Evolutionary conservation across 2,888 invertebrate genomes (phyloP), one percentile per base, ranked within the genome.

Genomic region (Drosophila phalerata): DNA sequence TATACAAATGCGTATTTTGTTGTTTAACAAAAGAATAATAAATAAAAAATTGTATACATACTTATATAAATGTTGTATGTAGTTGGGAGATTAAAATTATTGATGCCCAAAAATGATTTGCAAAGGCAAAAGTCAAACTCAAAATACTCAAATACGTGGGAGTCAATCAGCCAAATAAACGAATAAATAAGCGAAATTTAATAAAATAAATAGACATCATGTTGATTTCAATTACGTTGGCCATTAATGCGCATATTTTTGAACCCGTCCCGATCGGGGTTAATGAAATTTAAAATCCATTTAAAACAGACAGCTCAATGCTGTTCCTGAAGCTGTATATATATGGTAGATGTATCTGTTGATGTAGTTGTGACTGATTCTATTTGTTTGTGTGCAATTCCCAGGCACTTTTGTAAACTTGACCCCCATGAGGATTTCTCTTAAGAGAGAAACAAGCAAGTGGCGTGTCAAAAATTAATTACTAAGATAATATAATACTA

Each of bases 151-250:
- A 58, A 62, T 69, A 82, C 83, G 86, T 88, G 83, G 88, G 89
- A 84, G 84, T 88, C 83, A 86, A 80, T 86, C 77, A 79, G 56
- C 38, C 62, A 79, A 79, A 61, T 32, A 17, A 57, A 34, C 25
- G 48, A 48, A 56, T 53, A 77, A 75, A 77, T 52, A 73, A 73
- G 61, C 73, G 55, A 84, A 84, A 78, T 81, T 77, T 40, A 58
- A 60, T 61, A 60, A 61, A 60, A 82, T 79, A 85, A 81, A 76
- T 88, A 85, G 86, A 88, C 86, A 85, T 85, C 86, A 83, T 82
- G 83, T 85, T 79, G 83, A 85, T 82, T 83, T 88, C 88, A 83
- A 88, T 83, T 83, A 85, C 77, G 68, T 63, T 73, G 65, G 52
- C 77, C 61, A 72, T 73, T 76, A 76, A 79, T 71, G 60, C 69